phyloP scores from a whole-genome alignment of 2,888 invertebrate genomes.

The Lasioglossum calceatum region DNA sequence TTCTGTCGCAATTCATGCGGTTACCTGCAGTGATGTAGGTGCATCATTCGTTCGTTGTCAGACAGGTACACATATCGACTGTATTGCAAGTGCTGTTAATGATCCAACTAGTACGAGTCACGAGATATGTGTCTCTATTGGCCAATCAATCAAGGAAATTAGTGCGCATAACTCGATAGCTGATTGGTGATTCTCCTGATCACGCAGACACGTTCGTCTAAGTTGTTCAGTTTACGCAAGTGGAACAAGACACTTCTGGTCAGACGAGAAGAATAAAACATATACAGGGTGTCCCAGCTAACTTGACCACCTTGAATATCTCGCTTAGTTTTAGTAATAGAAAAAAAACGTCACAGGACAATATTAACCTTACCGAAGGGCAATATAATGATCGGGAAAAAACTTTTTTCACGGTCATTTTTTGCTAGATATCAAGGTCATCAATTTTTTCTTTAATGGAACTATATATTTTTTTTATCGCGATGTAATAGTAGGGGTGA shows the following conservation, averaged over 20 bases:
- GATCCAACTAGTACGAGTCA: neutral
- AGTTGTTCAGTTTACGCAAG: neutral
- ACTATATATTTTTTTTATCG: no score
- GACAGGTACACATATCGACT: neutral
- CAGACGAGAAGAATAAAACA: no score
- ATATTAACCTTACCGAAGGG: no score
- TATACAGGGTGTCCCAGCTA: no score
- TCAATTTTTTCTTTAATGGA: no score
- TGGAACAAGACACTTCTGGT: neutral
- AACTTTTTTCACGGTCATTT: no score
- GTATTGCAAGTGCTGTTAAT: neutral
- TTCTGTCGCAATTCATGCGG: neutral
- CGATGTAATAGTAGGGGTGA: no score
- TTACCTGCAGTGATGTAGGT: neutral
- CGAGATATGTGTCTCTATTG: neutral
- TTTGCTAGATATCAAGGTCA: no score
- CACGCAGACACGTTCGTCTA: neutral
- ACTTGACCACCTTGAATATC: no score
- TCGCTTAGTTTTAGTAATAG: no score
- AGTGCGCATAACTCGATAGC: neutral
- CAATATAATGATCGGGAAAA: no score
- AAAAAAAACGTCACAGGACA: no score
- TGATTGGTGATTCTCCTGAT: neutral
- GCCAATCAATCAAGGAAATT: constrained; percentile 8
- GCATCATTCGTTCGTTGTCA: neutral